Percentiles rank a stretch among this genome's conserved stretches.
These are phyloP conservation scores for Drosophila mayaguana DNA, from an alignment of 2,888 invertebrate species.

Conservation along the genomic window DNA sequence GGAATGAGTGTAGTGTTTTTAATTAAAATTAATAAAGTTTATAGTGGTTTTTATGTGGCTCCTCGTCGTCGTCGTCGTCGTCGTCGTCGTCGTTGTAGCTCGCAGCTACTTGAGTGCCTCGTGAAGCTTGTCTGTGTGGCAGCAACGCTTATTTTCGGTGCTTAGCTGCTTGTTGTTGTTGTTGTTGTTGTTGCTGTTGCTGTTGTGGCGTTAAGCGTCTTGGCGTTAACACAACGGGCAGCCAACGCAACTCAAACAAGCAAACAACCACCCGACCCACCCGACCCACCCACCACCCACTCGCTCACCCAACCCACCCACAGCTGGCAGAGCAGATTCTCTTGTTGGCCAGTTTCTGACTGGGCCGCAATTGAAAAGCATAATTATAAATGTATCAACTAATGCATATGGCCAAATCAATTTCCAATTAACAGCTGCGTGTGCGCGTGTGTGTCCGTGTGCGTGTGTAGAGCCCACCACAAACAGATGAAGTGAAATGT, in stretches of 20 bases:
- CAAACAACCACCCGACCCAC: background rate
- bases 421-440: slow-evolving; percentile 63
- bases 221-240: slow-evolving; percentile 17
- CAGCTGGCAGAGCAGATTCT: background rate
- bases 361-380: slow-evolving; percentile 59
- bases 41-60: slow-evolving; percentile 68
- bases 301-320: background rate
- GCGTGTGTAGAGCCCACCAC: slow-evolving; percentile 7
- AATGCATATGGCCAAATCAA: slow-evolving; percentile 75
- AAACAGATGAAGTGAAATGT: slow-evolving; percentile 73
- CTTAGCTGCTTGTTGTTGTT: slow-evolving; percentile 42
- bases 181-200: slow-evolving; percentile 30
- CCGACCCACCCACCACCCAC: background rate
- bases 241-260: background rate
- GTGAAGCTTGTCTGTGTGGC: slow-evolving; percentile 3
- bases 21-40: slow-evolving; percentile 81
- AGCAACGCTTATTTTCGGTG: slow-evolving; percentile 39
- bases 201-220: slow-evolving; percentile 28
- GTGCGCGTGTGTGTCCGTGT: background rate
- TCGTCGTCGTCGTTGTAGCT: background rate
- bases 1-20: slow-evolving; percentile 78
- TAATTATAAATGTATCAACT: slow-evolving; percentile 74
- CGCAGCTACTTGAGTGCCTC: slow-evolving; percentile 11
- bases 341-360: background rate
- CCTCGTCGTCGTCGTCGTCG: slow-evolving; percentile 9